phyloP scores from a whole-genome alignment of 2,888 invertebrate genomes.

The Agrenia bidenticulata region DNA sequence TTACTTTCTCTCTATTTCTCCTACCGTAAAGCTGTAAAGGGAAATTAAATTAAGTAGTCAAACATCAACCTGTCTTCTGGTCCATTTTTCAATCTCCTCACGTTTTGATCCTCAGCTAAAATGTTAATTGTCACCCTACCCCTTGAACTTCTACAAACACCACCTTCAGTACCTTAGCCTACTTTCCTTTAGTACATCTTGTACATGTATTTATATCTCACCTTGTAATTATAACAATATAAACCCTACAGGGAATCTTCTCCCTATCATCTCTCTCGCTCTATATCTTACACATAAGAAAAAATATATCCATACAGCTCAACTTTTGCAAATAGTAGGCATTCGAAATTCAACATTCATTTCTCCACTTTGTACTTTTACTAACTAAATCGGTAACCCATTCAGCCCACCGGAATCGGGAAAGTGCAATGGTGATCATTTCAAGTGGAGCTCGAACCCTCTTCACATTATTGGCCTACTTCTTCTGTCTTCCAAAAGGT shows the following conservation, averaged over 20 bases:
- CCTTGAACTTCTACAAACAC: background rate
- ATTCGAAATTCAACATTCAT: slow-evolving; percentile 9
- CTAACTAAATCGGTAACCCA: slow-evolving; percentile 3
- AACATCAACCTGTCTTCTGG: slow-evolving; percentile 8
- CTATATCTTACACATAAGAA: no score
- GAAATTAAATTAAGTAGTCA: slow-evolving; percentile 20
- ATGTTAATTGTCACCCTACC: slow-evolving; percentile 22
- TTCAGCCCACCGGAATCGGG: slow-evolving; percentile 31
- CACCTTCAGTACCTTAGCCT: background rate
- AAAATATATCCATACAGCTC: slow-evolving; percentile 16
- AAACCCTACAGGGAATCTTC: background rate
- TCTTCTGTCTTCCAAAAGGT: slow-evolving; percentile 53
- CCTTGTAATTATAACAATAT: no score
- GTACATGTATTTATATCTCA: no score
- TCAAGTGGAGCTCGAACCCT: slow-evolving; percentile 47
- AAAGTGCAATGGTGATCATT: slow-evolving; percentile 53
- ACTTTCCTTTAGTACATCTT: slow-evolving; percentile 6
- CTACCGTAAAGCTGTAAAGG: background rate
- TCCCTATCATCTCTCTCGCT: slow-evolving; percentile 4
- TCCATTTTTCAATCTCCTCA: slow-evolving; percentile 22
- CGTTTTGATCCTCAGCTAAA: slow-evolving; percentile 10
- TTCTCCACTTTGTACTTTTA: background rate
- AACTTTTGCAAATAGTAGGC: slow-evolving; percentile 1
- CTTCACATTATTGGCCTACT: slow-evolving; percentile 53
- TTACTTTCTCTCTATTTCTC: no score